These are phyloP conservation scores for Stenoptilia bipunctidactyla DNA, from an alignment of 2,888 invertebrate genomes.

Conservation along the genomic window DNA sequence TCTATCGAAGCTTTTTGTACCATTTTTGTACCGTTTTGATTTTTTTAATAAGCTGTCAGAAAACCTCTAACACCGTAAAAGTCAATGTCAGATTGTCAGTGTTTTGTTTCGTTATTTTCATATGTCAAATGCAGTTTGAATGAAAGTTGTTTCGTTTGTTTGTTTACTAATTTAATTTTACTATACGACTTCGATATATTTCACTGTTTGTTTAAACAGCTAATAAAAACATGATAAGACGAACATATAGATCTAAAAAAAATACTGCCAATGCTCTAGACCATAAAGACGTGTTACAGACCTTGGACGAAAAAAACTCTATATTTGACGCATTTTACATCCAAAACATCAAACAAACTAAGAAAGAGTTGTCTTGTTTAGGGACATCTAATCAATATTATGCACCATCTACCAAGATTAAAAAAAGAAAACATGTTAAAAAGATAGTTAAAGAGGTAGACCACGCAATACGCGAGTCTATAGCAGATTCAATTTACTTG, in stretches of 20 bases:
- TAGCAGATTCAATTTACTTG: slow-evolving; percentile 31
- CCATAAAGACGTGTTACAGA: slow-evolving; percentile 37
- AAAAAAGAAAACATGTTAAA: slow-evolving; percentile 56
- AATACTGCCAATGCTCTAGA: slow-evolving; percentile 35
- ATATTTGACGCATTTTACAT: slow-evolving; percentile 57
- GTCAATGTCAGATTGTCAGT: too few species aligned
- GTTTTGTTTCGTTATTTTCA: too few species aligned
- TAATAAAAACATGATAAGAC: slow-evolving; percentile 26
- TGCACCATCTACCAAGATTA: slow-evolving; percentile 34
- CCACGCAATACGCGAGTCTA: slow-evolving; percentile 21
- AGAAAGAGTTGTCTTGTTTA: slow-evolving; percentile 44
- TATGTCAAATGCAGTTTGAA: too few species aligned
- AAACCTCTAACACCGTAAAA: too few species aligned
- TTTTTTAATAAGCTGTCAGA: too few species aligned
- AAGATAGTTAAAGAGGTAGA: slow-evolving; percentile 40
- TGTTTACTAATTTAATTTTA: too few species aligned
- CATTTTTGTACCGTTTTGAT: too few species aligned
- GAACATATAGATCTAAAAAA: slow-evolving; percentile 53
- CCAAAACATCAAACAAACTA: slow-evolving; percentile 57
- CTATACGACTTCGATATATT: too few species aligned
- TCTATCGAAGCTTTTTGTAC: too few species aligned
- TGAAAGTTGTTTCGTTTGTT: too few species aligned
- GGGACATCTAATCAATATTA: slow-evolving; percentile 29
- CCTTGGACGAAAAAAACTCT: slow-evolving; percentile 42
- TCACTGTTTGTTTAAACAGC: too few species aligned